These are phyloP conservation scores for Capitulum mitella DNA, from an alignment of 2,888 invertebrate genomes.

Conservation along the genomic window DNA sequence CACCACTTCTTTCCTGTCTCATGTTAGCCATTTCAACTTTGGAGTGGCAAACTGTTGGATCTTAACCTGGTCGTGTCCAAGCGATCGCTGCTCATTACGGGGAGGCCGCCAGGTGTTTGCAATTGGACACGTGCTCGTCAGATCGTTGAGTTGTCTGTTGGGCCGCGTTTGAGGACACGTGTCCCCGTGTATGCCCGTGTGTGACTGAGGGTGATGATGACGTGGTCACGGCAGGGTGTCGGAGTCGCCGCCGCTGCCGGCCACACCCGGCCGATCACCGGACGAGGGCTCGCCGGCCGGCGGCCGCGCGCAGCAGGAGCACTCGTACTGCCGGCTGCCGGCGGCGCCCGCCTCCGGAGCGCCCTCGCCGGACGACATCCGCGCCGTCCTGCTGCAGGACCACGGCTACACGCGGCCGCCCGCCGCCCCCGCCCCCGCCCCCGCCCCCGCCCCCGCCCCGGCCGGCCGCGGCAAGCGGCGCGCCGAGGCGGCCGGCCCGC, in stretches of 20 bases:
- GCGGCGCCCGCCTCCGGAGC: neutral
- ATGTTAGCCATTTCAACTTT: too few relatives aligned
- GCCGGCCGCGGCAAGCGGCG: neutral
- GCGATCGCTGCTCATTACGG: too few relatives aligned
- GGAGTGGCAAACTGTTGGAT: too few relatives aligned
- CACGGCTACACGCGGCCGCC: conserved; percentile 27
- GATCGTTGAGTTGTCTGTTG: too few relatives aligned
- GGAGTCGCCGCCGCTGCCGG: conserved; percentile 6
- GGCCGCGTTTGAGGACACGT: too few relatives aligned
- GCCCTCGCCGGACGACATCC: conserved; percentile 7
- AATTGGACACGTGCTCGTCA: too few relatives aligned
- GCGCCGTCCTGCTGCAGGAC: conserved; percentile 26
- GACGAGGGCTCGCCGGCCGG: neutral
- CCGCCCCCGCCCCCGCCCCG: neutral
- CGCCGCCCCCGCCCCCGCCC: neutral
- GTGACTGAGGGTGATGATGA: too few relatives aligned
- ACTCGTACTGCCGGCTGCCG: conserved; percentile 19
- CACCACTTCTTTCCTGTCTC: too few relatives aligned
- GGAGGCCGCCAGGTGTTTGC: too few relatives aligned
- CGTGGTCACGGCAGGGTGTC: neutral
- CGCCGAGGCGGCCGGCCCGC: conserved; percentile 27
- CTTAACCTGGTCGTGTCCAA: too few relatives aligned
- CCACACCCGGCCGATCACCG: neutral
- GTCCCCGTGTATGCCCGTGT: too few relatives aligned
- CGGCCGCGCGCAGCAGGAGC: neutral